Percentiles rank a stretch among this genome's conserved stretches.
Conservation (phyloP, 2,113 vertebrate species). For the Cyanoramphus novaezelandiae region DNA sequence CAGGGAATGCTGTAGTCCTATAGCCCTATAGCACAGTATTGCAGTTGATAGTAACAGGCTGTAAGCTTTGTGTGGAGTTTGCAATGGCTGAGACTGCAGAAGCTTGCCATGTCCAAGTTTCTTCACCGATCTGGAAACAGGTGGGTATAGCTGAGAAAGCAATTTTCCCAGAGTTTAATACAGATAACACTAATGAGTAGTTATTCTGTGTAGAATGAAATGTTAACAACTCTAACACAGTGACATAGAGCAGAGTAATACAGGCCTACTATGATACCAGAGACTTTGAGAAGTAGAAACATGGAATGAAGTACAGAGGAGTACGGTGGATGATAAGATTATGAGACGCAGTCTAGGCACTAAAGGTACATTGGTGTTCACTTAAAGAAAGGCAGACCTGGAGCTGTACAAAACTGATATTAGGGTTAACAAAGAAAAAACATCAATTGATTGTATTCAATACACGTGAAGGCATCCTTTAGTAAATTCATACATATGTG, state of each 20-base stretch:
- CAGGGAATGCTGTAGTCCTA: background rate
- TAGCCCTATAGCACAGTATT: background rate
- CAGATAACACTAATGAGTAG: background rate
- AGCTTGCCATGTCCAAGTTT: background rate
- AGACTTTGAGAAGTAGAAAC: background rate
- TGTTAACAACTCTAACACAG: background rate
- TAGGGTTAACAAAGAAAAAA: background rate
- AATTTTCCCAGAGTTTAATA: background rate
- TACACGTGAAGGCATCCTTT: background rate
- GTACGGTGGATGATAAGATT: background rate
- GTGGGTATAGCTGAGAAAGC: background rate
- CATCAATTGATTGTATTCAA: background rate
- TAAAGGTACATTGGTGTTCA: background rate
- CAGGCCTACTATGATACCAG: background rate
- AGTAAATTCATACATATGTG: background rate
- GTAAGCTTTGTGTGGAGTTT: background rate
- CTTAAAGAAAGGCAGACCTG: background rate
- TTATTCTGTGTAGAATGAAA: background rate
- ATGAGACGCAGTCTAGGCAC: background rate
- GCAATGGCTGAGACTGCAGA: background rate
- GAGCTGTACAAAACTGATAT: background rate
- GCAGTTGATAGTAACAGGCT: background rate
- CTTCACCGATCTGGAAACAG: background rate
- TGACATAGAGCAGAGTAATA: background rate
- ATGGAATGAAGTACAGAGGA: background rate